Base-by-base conservation (phyloP, 1,140 invertebrate species). In the Lepidurus arcticus region DNA sequence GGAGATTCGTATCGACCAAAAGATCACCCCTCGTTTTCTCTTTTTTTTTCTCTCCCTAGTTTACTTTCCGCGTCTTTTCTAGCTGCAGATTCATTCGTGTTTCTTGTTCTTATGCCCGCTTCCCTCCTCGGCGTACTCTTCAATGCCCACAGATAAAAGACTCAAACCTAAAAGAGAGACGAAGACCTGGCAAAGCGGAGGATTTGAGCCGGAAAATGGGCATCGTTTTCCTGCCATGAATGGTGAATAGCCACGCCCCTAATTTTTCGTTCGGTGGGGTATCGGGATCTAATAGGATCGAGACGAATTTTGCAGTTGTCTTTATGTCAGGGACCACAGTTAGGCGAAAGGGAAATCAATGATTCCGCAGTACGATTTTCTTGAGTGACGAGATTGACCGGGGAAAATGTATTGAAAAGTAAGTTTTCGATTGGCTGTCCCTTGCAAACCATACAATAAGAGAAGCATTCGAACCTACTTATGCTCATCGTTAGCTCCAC, bases 1-100 rank as follows among this genome's bases (percentile, higher is more conserved):
- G 53, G n/a, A 65, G 53, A 65, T 65, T 65, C 53, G 53, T 65
- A 65, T 65, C 53, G 53, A 65, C 53, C 53, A 65, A 65, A 65
- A 65, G 53, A 65, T 65, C 53, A 21, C 53, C 34, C 53, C 53
- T 65, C 53, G 53, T 65, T 65, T 65, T 65, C n/a, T 21, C 53
- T 21, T 16, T 4, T 16, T 47, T 16, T 47, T 16, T 47, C 44
- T 47, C 53, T 65, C n/a, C 21, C 53, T 10, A n/a, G 16, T 65
- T 65, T 65, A 13, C 53, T 21, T 65, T 47, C 45, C 16, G 45
- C 53, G 1, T 65, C 21, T 65, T 65, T 21, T 65, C 9, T 16
- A 9, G 53, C 53, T 65, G 21, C 16, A 65, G 53, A 65, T 65
- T 65, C 53, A 65, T 65, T 21, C 53, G n/a, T 65, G 8, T 65